phyloP scores from a whole-genome alignment of 2,797 vertebrate genomes.

The Melanogrammus aeglefinus region DNA sequence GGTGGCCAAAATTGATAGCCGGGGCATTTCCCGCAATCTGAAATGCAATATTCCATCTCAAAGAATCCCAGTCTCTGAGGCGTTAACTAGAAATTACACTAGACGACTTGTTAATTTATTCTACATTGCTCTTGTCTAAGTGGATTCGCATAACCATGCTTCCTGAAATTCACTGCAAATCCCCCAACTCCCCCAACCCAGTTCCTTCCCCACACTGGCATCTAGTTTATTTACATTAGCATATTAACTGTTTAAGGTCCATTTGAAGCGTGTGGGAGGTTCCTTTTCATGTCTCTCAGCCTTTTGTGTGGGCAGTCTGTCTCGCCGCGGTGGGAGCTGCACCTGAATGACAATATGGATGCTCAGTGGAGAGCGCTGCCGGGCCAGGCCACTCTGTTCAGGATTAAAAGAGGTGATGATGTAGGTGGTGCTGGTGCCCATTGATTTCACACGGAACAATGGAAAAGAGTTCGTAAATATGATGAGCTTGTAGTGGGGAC shows the following conservation, averaged over 20 bases:
- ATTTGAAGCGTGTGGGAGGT: conserved; percentile 10
- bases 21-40: neutral
- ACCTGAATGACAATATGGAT: conserved; percentile 43
- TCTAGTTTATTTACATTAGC: conserved; percentile 31
- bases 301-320: conserved; percentile 41
- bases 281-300: conserved; percentile 44
- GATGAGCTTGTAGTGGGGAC: no score
- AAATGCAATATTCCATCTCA: neutral
- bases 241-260: neutral
- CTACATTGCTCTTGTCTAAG: conserved; percentile 30
- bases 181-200: conserved; percentile 39
- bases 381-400: conserved; percentile 1
- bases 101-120: conserved; percentile 40
- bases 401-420: neutral
- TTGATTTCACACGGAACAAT: neutral
- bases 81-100: conserved; percentile 11
- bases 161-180: conserved; percentile 43
- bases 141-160: conserved; percentile 22
- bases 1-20: neutral
- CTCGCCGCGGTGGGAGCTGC: conserved; percentile 28
- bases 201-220: conserved; percentile 39
- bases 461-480: no score
- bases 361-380: conserved; percentile 14
- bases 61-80: neutral
- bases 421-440: neutral